A percentile compares a stretch with the other conserved stretches of the same genome.
These are phyloP conservation scores for Cepaea hortensis DNA, from an alignment of 2,888 invertebrate genomes.

Conservation along the genomic window DNA sequence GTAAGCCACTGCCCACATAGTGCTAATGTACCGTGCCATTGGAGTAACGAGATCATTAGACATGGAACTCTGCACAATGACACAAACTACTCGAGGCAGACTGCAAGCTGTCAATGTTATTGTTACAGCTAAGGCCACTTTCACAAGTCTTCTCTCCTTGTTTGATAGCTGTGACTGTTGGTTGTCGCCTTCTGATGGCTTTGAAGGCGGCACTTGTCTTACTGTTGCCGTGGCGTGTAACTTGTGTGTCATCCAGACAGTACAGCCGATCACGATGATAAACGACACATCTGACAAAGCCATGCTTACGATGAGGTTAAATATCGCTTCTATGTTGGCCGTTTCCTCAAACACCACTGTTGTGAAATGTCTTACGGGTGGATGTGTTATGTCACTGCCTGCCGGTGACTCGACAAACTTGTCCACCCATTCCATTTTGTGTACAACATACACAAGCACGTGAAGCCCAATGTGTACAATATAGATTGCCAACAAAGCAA, in stretches of 20 bases:
- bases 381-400: no score
- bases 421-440: slow-evolving; percentile 1
- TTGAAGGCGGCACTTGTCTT: background rate
- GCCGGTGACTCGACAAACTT: no score
- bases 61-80: background rate
- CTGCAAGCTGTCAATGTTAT: background rate
- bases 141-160: background rate
- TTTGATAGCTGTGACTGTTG: background rate
- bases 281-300: background rate
- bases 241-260: background rate
- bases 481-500: slow-evolving; percentile 2
- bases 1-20: background rate
- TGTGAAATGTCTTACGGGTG: no score
- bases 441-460: slow-evolving; percentile 12
- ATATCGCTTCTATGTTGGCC: background rate
- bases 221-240: background rate
- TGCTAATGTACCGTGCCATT: background rate
- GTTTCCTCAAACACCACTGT: background rate
- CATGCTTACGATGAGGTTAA: background rate
- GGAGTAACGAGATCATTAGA: background rate
- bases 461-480: slow-evolving; percentile 19
- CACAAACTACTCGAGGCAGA: background rate
- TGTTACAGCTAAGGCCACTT: background rate
- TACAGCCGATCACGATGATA: background rate
- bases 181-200: background rate